These are phyloP conservation scores for Tenthredo distinguenda DNA, from an alignment of 2,888 invertebrate genomes.

Conservation along the genomic window DNA sequence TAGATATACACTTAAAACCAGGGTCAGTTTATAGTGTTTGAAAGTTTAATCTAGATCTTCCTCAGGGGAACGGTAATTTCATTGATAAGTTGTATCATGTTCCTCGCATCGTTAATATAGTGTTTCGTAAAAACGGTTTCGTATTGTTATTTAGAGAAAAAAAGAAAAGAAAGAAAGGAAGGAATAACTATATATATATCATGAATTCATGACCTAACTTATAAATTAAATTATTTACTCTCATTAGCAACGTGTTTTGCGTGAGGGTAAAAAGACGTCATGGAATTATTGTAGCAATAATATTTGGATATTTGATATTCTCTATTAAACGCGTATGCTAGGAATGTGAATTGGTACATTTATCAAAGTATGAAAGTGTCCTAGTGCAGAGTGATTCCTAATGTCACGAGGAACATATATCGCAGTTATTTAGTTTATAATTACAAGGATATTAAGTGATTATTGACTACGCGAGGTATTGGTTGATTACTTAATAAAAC, in stretches of 20 bases:
- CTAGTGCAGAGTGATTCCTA: constrained; percentile 49
- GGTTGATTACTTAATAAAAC: constrained; percentile 44
- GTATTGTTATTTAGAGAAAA: background rate
- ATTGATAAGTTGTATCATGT: constrained; percentile 49
- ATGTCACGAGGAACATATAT: constrained; percentile 48
- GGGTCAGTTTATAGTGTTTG: constrained; percentile 36
- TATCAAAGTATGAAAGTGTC: constrained; percentile 46
- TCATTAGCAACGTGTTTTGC: constrained; percentile 55
- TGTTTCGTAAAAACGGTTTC: constrained; percentile 30
- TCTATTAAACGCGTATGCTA: background rate
- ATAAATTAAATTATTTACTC: constrained; percentile 38
- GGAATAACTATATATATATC: background rate
- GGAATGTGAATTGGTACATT: constrained; percentile 46
- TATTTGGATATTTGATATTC: constrained; percentile 51
- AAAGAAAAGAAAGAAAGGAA: background rate
- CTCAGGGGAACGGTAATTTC: constrained; percentile 51
- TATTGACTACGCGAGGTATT: constrained; percentile 36
- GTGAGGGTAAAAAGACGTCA: constrained; percentile 49
- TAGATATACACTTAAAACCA: constrained; percentile 18
- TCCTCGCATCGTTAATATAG: constrained; percentile 43
- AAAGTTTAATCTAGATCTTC: constrained; percentile 50
- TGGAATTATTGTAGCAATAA: constrained; percentile 49
- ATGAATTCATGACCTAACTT: constrained; percentile 45
- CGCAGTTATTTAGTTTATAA: constrained; percentile 53
- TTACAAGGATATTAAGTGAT: constrained; percentile 49